Base-by-base conservation (phyloP, 2,797 vertebrate genomes). In the Brachymystax lenok region DNA sequence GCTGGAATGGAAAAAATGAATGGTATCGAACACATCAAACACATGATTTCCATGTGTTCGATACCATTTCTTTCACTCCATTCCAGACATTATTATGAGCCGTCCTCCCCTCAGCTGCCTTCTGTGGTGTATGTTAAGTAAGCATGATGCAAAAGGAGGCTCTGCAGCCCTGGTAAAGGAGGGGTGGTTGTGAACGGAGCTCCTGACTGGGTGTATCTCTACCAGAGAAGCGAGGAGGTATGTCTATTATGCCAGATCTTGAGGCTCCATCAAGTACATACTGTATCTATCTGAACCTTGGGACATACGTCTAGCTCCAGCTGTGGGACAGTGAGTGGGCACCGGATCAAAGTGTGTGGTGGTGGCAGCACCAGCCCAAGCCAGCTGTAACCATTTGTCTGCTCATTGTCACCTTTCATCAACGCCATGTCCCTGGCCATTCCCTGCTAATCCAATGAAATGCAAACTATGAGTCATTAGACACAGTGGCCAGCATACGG, bases 391-490 rank as follows among this genome's bases (percentile, higher is more conserved):
- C 71, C 27, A 33, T 17, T 59, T 73, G 54, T 35, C 27, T 59
- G 54, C 28, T 35, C 52, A 19, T 16, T 40, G 54, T 40, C 54
- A n/a, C 17, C 71, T 61, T 30, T 21, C 52, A 21, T 61, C 30
- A 54, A 19, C 5, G 4, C 27, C 27, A 30, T n/a, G 71, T 28
- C 28, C 54, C 71, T 3, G 19, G 8, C n/a, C 30, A 3, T 40
- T 33, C 54, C 28, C 17, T 8, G 19, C 52, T 73, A 28, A 33
- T 59, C 71, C 54, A 59, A 61, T 71, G 46, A 52, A 61, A 61
- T 64, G 28, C 50, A 66, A 75, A 75, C 50, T 51, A 63, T 68
- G 16, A 67, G 73, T 10, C 17, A n/a, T 73, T 73, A 61, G 28
- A 33, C 52, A 27, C 14, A 54, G 70, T 71, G 50, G 14, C 6